Conservation (phyloP, 1,140 invertebrate species). For the Aphelenchoides fujianensis region DNA sequence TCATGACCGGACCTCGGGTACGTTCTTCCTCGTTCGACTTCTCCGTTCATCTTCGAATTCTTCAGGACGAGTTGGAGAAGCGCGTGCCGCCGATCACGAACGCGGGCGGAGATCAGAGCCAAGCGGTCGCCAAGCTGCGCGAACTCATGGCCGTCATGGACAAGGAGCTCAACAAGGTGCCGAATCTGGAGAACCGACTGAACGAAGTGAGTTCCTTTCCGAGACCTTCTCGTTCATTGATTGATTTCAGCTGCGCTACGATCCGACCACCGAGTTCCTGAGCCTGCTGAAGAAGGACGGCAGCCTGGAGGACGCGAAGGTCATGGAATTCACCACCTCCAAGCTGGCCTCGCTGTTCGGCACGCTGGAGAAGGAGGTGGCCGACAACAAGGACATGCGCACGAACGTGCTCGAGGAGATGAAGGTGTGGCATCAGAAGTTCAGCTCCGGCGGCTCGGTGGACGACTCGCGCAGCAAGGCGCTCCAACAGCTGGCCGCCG, state of each 20-base stretch:
- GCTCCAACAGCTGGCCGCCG: slow-evolving; percentile 79
- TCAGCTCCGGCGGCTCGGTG: slow-evolving; percentile 69
- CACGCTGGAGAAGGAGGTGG: slow-evolving; percentile 72
- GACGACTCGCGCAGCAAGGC: slow-evolving; percentile 70
- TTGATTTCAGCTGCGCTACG: slow-evolving; percentile 69
- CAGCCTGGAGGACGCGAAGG: slow-evolving; percentile 75
- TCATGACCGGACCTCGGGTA: slow-evolving; percentile 65
- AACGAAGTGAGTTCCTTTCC: slow-evolving; percentile 70
- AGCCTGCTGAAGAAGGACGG: slow-evolving; percentile 74
- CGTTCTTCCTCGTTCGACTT: slow-evolving; percentile 74
- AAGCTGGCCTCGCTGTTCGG: slow-evolving; percentile 76
- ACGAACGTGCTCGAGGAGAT: slow-evolving; percentile 75
- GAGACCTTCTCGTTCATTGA: neutral
- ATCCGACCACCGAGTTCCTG: slow-evolving; percentile 71
- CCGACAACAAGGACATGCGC: slow-evolving; percentile 75
- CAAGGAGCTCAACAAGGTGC: slow-evolving; percentile 75
- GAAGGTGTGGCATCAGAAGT: slow-evolving; percentile 69
- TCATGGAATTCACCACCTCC: slow-evolving; percentile 65
- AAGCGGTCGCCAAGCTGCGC: slow-evolving; percentile 71
- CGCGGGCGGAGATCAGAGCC: slow-evolving; percentile 29
- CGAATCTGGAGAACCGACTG: slow-evolving; percentile 68
- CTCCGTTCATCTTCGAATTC: slow-evolving; percentile 76
- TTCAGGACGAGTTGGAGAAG: slow-evolving; percentile 64
- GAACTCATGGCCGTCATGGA: slow-evolving; percentile 72
- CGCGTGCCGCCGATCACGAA: slow-evolving; percentile 62